A percentile compares a stretch with the other conserved stretches of the same genome.
Evolutionary conservation across 2,113 vertebrate genomes (phyloP).

Genomic region (Vulpes vulpes): DNA sequence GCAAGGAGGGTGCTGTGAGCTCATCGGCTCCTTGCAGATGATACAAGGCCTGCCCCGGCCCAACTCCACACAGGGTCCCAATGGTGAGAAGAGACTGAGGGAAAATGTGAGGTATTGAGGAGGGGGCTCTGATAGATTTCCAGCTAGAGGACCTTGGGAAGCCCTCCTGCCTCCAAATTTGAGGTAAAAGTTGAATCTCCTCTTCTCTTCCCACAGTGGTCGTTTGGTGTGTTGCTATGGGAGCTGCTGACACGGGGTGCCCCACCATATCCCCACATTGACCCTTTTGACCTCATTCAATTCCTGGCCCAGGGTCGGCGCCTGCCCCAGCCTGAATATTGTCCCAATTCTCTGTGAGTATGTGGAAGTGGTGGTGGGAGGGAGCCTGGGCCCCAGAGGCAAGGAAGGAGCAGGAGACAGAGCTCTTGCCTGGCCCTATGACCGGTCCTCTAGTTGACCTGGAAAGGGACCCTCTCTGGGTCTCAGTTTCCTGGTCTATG

Average conservation of each 20-base stretch:
- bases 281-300: conserved; percentile 95
- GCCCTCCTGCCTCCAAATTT: background rate
- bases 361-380: background rate
- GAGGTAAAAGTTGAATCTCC: background rate
- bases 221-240: conserved; percentile 97
- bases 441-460: background rate
- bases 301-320: conserved; percentile 94
- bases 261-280: conserved; percentile 94
- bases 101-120: background rate
- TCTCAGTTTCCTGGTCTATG: conserved; percentile 71
- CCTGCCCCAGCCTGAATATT: conserved; percentile 95
- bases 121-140: background rate
- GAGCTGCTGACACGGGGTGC: conserved; percentile 97
- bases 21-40: background rate
- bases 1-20: background rate
- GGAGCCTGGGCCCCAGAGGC: background rate
- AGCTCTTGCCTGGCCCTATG: background rate
- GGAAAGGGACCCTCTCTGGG: background rate
- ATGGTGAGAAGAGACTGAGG: background rate
- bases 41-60: background rate
- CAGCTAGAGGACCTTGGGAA: background rate
- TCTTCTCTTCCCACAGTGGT: conserved; percentile 91
- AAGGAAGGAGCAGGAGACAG: background rate
- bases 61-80: background rate
- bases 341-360: conserved; percentile 95